Evolutionary conservation across 2,113 vertebrate species (phyloP).

Genomic region (Colinus virginianus): DNA sequence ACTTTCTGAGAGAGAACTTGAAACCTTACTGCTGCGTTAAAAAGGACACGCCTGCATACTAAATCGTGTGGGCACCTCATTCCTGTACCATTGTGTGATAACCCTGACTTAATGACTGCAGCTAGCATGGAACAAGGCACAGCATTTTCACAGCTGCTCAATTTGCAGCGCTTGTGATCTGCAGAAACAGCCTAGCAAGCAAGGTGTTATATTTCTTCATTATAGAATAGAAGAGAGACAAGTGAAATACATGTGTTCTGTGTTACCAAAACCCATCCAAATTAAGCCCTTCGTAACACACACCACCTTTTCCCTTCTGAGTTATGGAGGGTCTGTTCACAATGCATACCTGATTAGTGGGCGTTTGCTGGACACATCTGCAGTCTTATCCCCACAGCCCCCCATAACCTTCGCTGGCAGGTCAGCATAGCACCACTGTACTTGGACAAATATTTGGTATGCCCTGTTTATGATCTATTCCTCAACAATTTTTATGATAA

Average conservation of each 20-base stretch:
- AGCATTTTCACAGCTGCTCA: not conserved
- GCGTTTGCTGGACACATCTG: not conserved
- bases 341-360: not conserved
- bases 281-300: not conserved
- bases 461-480: not conserved
- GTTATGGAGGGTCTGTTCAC: not conserved
- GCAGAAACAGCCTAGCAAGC: not conserved
- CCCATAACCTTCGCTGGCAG: not conserved
- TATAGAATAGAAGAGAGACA: not conserved
- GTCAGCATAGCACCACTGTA: not conserved
- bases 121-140: not conserved
- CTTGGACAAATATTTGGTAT: not conserved
- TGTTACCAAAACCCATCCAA: not conserved
- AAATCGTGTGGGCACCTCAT: not conserved
- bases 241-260: not conserved
- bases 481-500: not conserved
- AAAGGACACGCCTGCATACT: not conserved
- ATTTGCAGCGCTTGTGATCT: not conserved
- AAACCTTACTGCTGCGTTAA: not conserved
- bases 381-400: not conserved
- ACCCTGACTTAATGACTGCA: not conserved
- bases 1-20: not conserved
- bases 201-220: not conserved
- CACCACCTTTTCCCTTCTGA: not conserved
- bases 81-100: not conserved